Percentiles rank a stretch among this genome's conserved stretches.
Evolutionary conservation across 2,113 vertebrate species (phyloP).

Genomic region (Taurulus bubalis): DNA sequence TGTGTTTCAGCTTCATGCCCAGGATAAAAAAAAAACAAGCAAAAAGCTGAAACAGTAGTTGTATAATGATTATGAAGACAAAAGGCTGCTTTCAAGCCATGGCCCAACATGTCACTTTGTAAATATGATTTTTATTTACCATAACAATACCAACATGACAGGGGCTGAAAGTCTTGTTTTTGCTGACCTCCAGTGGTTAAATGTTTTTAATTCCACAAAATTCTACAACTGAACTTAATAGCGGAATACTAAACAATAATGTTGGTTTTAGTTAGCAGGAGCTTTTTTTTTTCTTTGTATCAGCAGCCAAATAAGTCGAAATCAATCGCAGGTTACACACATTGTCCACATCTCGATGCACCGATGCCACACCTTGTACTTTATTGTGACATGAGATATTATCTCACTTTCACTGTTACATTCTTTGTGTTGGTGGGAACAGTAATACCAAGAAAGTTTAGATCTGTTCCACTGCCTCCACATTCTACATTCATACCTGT

Average conservation of each 20-base stretch:
- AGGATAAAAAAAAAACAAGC: constrained; percentile 16
- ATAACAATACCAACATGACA: neutral
- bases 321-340: neutral
- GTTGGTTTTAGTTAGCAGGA: neutral
- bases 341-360: neutral
- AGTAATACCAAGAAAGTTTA: neutral
- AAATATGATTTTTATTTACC: neutral
- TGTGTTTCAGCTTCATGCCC: constrained; percentile 9
- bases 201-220: neutral
- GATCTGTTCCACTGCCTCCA: neutral
- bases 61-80: constrained; percentile 11
- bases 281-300: neutral
- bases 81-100: neutral
- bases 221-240: neutral
- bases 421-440: neutral
- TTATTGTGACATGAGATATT: neutral
- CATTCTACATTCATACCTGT: neutral
- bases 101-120: neutral
- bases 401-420: neutral
- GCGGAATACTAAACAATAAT: neutral
- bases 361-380: neutral
- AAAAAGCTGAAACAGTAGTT: constrained; percentile 15
- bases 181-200: neutral
- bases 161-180: neutral
- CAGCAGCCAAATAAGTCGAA: neutral